Conservation (phyloP, 2,113 vertebrate species). For the Ameiurus melas region DNA sequence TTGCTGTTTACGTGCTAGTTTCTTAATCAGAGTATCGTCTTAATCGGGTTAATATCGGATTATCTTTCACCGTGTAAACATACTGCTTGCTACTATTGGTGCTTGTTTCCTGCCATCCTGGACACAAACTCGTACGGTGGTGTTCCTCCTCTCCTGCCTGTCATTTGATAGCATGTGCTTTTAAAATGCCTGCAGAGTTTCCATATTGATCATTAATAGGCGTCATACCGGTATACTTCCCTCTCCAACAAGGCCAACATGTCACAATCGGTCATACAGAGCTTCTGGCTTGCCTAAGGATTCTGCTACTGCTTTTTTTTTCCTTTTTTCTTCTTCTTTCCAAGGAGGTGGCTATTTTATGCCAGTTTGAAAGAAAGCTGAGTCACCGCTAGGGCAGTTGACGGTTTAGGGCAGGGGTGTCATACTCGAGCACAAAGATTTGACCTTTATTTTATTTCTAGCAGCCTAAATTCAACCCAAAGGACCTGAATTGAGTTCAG, state of each 20-base stretch:
- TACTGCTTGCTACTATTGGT: too few species aligned
- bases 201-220: neutral
- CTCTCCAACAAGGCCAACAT: neutral
- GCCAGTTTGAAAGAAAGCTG: neutral
- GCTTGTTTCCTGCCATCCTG: neutral
- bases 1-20: too few species aligned
- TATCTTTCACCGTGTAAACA: too few species aligned
- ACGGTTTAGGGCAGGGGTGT: neutral
- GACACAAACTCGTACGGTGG: neutral
- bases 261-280: neutral
- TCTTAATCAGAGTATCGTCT: too few species aligned
- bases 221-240: neutral
- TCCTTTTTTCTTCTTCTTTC: neutral
- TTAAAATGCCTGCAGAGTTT: slow-evolving; percentile 1
- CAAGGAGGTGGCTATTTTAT: neutral
- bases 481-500: neutral
- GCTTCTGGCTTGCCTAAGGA: neutral
- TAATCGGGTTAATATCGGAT: too few species aligned
- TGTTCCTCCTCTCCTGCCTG: neutral
- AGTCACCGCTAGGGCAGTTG: neutral
- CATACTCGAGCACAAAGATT: neutral
- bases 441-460: neutral
- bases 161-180: neutral
- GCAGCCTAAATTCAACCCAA: neutral
- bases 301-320: neutral